Conservation (phyloP, 1,140 invertebrate genomes). For the Orius insidiosus region DNA sequence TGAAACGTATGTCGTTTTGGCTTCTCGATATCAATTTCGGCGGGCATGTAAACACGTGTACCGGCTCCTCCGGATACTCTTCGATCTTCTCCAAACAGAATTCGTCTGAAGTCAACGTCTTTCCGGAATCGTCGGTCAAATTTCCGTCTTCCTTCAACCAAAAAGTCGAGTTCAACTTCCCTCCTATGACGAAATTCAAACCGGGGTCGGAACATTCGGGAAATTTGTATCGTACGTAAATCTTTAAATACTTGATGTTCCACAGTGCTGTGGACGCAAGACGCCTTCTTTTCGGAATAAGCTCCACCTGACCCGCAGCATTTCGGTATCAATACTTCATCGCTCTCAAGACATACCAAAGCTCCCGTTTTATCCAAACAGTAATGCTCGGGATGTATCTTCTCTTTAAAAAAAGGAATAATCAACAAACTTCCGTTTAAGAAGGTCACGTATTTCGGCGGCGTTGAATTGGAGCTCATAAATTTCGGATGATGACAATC, state of each 20-base stretch:
- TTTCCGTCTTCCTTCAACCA: conserved; percentile 29
- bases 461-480: conserved; percentile 11
- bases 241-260: conserved; percentile 18
- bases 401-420: conserved; percentile 10
- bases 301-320: conserved; percentile 37
- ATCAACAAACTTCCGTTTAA: conserved; percentile 36
- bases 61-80: conserved; percentile 28
- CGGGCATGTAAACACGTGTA: conserved; percentile 42
- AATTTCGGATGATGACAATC: conserved; percentile 25
- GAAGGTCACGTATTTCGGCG: conserved; percentile 26
- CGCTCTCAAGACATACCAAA: conserved; percentile 33
- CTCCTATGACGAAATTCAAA: conserved; percentile 26
- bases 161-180: conserved; percentile 26
- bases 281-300: conserved; percentile 33
- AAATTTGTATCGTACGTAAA: conserved; percentile 26
- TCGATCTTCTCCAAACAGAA: conserved; percentile 43
- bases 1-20: conserved; percentile 40
- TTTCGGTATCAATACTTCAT: conserved; percentile 30
- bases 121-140: conserved; percentile 24
- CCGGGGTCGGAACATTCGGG: conserved; percentile 28
- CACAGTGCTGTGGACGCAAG: conserved; percentile 25
- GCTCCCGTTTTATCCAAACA: conserved; percentile 39
- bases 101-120: conserved; percentile 28
- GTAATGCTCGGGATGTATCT: conserved; percentile 27
- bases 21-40: conserved; percentile 25